A percentile compares a stretch with the other conserved stretches of the same genome.
Evolutionary conservation across 1,140 invertebrate genomes (phyloP).

Genomic region (roundworm (Caenorhabditis elegans)): DNA sequence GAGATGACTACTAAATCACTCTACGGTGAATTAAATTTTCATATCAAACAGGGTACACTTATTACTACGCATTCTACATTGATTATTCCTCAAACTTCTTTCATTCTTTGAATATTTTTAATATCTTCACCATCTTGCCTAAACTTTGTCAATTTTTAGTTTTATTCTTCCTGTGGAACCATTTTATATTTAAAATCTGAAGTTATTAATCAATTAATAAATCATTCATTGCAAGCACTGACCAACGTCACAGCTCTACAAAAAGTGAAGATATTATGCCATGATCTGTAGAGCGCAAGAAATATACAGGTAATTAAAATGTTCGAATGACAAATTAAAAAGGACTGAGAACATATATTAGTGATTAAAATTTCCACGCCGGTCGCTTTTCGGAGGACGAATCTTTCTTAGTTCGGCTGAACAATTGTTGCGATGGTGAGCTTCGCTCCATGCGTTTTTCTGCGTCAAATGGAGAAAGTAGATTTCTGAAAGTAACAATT

Average conservation of each 20-base stretch:
- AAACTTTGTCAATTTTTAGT: not conserved
- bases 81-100: not conserved
- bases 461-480: conserved; percentile 47
- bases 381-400: conserved; percentile 43
- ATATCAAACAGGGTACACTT: no score
- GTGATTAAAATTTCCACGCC: conserved; percentile 47
- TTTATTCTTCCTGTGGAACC: not conserved
- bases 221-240: conserved; percentile 23
- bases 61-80: no score
- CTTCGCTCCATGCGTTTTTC: conserved; percentile 41
- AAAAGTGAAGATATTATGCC: conserved; percentile 1
- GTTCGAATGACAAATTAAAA: not conserved
- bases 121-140: no score
- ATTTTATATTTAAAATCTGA: not conserved
- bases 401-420: conserved; percentile 43
- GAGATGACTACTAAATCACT: not conserved
- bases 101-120: no score
- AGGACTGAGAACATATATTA: no score
- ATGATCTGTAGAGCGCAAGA: conserved; percentile 19
- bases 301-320: conserved; percentile 10
- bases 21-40: no score
- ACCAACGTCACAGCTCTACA: not conserved
- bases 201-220: not conserved
- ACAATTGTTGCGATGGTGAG: conserved; percentile 44
- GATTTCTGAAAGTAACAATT: conserved; percentile 48